These are phyloP conservation scores for Agelas oroides DNA, from an alignment of 37 sponge, comb jelly and placozoan species.

Conservation along the genomic window DNA sequence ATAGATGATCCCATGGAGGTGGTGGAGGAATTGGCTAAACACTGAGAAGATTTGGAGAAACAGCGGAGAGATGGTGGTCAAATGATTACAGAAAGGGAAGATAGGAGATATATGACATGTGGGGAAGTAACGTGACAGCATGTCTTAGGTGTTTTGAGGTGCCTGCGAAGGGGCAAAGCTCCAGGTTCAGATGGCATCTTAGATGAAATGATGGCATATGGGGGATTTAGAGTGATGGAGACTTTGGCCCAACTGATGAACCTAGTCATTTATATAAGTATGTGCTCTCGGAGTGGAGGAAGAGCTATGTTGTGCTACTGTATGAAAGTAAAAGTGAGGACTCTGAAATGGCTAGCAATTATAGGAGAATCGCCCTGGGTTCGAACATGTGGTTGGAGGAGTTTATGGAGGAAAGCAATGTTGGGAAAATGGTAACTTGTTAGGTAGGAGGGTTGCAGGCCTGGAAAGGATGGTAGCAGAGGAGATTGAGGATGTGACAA, in stretches of 20 bases:
- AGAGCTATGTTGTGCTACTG: constrained; percentile 8
- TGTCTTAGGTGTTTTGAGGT: constrained; percentile 9
- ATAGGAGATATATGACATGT: too few relatives aligned
- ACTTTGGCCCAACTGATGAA: constrained; percentile 1
- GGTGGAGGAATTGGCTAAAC: too few relatives aligned
- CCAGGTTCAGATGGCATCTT: constrained; percentile 12
- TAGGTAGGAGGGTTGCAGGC: too few relatives aligned
- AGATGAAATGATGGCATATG: constrained; percentile 11
- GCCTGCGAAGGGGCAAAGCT: constrained; percentile 3
- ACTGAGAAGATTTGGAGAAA: too few relatives aligned
- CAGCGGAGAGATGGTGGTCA: too few relatives aligned
- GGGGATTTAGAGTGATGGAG: constrained; percentile 20
- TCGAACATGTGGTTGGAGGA: not conserved
- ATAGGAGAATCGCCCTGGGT: constrained; percentile 13
- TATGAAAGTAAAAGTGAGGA: constrained; percentile 20
- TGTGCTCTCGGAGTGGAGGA: constrained; percentile 24
- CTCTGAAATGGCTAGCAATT: constrained; percentile 8
- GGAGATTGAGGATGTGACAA: too few relatives aligned
- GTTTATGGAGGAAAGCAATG: not conserved
- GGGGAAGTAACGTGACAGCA: not conserved
- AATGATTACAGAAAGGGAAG: too few relatives aligned
- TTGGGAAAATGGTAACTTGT: too few relatives aligned
- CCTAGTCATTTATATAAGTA: not conserved
- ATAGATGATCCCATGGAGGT: too few relatives aligned
- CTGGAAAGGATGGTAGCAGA: too few relatives aligned